Percentiles rank a stretch among this genome's conserved stretches.
These are phyloP conservation scores for Rhagonycha fulva DNA, from an alignment of 2,888 invertebrate species.

Conservation along the genomic window DNA sequence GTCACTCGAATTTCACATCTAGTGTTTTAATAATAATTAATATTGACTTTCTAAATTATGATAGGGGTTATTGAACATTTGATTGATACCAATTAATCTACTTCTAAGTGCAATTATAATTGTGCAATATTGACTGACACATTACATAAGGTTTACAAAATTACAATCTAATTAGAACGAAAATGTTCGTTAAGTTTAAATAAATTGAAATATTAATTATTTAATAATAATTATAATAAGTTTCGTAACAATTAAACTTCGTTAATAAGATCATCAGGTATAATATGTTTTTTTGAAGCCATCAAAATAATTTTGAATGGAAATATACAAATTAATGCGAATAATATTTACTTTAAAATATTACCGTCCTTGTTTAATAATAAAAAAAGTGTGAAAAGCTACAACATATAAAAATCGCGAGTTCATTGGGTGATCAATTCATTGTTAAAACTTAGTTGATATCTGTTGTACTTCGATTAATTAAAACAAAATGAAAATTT, in stretches of 20 bases:
- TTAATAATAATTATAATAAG: neutral
- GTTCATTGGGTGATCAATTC: neutral
- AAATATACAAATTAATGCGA: too few species aligned
- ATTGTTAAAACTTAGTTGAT: neutral
- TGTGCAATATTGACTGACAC: neutral
- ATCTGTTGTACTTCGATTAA: neutral
- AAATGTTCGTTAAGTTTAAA: too few species aligned
- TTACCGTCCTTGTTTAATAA: neutral
- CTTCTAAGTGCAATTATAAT: neutral
- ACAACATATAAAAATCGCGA: neutral
- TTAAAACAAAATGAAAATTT: neutral
- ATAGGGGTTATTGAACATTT: neutral
- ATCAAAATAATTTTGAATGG: neutral
- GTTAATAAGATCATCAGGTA: neutral
- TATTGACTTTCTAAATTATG: neutral
- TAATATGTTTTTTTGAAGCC: too few species aligned
- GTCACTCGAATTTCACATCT: too few species aligned
- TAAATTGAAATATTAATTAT: too few species aligned
- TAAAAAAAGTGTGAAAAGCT: neutral
- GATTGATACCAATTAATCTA: neutral
- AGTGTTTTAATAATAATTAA: too few species aligned
- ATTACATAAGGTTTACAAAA: neutral
- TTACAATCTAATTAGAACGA: neutral
- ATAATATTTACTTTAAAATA: neutral
- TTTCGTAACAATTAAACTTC: neutral